phyloP scores from a whole-genome alignment of 2,113 vertebrate genomes.

The Accipiter virgatus region DNA sequence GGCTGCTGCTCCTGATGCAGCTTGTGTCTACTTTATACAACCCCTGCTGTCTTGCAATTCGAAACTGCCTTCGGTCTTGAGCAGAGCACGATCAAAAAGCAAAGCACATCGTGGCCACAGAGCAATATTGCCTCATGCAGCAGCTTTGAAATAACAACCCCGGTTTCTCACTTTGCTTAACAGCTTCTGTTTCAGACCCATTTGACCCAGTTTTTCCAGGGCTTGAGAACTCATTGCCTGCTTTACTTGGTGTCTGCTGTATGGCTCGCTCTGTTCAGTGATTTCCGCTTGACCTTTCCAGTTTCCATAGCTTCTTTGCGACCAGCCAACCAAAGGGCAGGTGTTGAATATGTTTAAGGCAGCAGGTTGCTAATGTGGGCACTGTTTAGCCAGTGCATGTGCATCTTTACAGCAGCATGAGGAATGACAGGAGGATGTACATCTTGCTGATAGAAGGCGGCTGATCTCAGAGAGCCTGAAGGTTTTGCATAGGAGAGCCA shows the following conservation, averaged over 20 bases:
- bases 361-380: neutral
- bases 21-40: neutral
- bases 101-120: neutral
- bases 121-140: neutral
- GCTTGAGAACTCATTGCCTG: neutral
- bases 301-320: neutral
- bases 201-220: neutral
- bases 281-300: neutral
- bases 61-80: neutral
- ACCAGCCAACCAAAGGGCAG: neutral
- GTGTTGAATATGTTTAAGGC: neutral
- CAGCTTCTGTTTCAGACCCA: conserved; percentile 6
- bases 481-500: neutral
- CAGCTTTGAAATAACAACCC: neutral
- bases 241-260: neutral
- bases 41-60: neutral
- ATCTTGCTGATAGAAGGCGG: neutral
- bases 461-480: neutral
- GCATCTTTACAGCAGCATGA: neutral
- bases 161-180: conserved; percentile 5
- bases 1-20: neutral
- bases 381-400: neutral
- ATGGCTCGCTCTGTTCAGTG: neutral
- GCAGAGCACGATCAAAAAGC: neutral
- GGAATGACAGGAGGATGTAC: fast-evolving